Conservation (phyloP, 2,797 vertebrate species). For the Antrozous pallidus region DNA sequence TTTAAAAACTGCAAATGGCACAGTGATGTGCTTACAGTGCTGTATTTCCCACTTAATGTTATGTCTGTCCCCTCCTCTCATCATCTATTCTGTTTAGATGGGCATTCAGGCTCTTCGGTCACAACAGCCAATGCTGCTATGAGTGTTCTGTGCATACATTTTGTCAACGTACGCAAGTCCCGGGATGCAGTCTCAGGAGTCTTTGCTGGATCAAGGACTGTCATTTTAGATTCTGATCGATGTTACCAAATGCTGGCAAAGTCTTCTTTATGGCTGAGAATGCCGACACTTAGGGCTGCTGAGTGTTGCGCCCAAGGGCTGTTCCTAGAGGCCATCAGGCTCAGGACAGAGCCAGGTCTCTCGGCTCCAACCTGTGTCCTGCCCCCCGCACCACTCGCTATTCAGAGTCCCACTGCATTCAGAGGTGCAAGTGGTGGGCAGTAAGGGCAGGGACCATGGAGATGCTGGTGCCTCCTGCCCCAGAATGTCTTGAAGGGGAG, state of each 20-base stretch:
- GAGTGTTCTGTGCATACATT: background rate
- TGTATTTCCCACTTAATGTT: background rate
- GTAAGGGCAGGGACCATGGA: background rate
- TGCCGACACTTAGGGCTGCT: background rate
- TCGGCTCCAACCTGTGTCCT: background rate
- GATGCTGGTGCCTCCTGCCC: background rate
- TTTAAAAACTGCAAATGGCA: background rate
- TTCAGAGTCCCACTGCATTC: too few species aligned
- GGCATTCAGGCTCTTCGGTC: background rate
- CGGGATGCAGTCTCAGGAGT: background rate
- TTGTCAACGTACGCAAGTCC: background rate
- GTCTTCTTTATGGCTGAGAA: background rate
- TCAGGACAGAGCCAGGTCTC: background rate
- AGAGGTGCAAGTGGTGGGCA: background rate
- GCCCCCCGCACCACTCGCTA: background rate
- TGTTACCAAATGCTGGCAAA: background rate
- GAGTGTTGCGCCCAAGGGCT: background rate
- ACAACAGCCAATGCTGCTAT: fast-evolving
- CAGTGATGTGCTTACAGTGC: too few species aligned
- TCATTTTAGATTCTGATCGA: background rate
- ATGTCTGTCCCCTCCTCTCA: fast-evolving
- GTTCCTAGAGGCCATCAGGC: background rate
- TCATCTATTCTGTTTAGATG: background rate
- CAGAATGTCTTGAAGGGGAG: background rate
- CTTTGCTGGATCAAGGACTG: background rate